These are phyloP conservation scores for Lycopodina hypogea DNA, from an alignment of 37 sponge, comb jelly and placozoan species.

Conservation along the genomic window DNA sequence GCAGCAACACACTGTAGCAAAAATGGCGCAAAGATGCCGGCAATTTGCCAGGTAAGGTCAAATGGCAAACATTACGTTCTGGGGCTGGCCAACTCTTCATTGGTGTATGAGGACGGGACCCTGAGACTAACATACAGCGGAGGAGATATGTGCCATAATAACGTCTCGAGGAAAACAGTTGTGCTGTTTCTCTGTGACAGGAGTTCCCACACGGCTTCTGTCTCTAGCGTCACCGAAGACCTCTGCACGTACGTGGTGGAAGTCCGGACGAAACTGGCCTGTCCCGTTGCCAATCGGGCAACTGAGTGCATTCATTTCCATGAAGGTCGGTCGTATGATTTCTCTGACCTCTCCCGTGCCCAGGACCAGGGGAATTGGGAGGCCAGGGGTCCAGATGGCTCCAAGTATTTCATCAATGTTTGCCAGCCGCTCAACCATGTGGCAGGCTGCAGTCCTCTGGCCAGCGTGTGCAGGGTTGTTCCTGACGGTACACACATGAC, in stretches of 20 bases:
- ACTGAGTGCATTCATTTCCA: slow-evolving; percentile 38
- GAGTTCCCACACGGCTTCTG: slow-evolving; percentile 2
- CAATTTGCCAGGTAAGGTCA: slow-evolving; percentile 42
- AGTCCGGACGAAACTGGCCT: slow-evolving; percentile 47
- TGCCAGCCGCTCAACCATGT: slow-evolving; percentile 59
- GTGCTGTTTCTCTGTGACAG: slow-evolving; percentile 61
- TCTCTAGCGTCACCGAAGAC: slow-evolving; percentile 38
- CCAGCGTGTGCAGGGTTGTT: slow-evolving; percentile 32
- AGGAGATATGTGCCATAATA: slow-evolving; percentile 31
- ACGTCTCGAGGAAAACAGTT: slow-evolving; percentile 19
- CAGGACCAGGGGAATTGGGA: slow-evolving; percentile 44
- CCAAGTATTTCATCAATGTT: slow-evolving; percentile 60
- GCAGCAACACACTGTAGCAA: neutral
- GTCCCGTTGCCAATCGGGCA: slow-evolving; percentile 54
- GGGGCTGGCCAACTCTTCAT: slow-evolving; percentile 38
- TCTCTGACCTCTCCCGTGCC: slow-evolving; percentile 29
- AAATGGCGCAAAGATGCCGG: neutral
- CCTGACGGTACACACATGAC: neutral
- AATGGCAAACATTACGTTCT: neutral
- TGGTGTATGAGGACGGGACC: slow-evolving; percentile 50
- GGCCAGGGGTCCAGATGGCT: slow-evolving; percentile 17
- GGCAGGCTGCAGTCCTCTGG: slow-evolving; percentile 46
- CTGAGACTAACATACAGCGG: slow-evolving; percentile 30
- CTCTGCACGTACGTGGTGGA: slow-evolving; percentile 61
- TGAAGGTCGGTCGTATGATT: slow-evolving; percentile 27